Evolutionary conservation across 2,888 invertebrate genomes (phyloP).

Genomic region (Acleris holmiana): DNA sequence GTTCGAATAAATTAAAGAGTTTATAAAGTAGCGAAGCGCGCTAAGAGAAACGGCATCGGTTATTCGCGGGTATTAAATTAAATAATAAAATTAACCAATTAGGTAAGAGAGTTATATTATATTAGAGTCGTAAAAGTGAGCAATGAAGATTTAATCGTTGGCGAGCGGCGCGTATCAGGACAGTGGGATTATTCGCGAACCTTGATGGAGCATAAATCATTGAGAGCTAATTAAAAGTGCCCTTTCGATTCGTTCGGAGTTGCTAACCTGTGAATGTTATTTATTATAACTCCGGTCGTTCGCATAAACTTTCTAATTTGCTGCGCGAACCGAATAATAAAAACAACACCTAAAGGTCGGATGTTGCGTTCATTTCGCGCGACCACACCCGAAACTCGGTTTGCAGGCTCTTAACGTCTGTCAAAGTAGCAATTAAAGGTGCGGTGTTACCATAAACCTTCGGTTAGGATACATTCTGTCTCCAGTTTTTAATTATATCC

Average conservation of each 20-base stretch:
- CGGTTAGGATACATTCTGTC: constrained; percentile 62
- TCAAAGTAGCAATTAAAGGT: constrained; percentile 82
- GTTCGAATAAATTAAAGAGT: constrained; percentile 25
- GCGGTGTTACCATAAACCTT: constrained; percentile 74
- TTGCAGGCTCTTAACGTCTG: constrained; percentile 74
- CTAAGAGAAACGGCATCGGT: constrained; percentile 6
- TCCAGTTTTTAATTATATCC: constrained; percentile 41
- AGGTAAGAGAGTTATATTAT: constrained; percentile 25
- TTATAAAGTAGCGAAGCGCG: constrained; percentile 30
- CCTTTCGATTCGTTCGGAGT: constrained; percentile 59
- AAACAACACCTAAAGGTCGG: constrained; percentile 75
- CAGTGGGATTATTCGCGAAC: constrained; percentile 60
- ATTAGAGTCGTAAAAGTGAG: constrained; percentile 30
- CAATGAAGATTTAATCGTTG: constrained; percentile 38
- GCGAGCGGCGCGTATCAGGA: constrained; percentile 46
- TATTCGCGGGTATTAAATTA: constrained; percentile 17
- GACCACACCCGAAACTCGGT: constrained; percentile 74
- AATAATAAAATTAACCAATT: constrained; percentile 37
- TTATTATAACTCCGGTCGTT: constrained; percentile 75
- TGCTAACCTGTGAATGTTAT: constrained; percentile 73
- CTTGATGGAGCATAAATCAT: constrained; percentile 77
- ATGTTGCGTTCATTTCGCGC: constrained; percentile 70
- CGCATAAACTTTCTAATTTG: constrained; percentile 82
- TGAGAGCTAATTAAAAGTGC: constrained; percentile 74
- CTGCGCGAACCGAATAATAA: constrained; percentile 68